Percentiles rank a stretch among this genome's conserved stretches.
phyloP scores from a whole-genome alignment of 2,113 vertebrate genomes.

The Semnopithecus entellus region DNA sequence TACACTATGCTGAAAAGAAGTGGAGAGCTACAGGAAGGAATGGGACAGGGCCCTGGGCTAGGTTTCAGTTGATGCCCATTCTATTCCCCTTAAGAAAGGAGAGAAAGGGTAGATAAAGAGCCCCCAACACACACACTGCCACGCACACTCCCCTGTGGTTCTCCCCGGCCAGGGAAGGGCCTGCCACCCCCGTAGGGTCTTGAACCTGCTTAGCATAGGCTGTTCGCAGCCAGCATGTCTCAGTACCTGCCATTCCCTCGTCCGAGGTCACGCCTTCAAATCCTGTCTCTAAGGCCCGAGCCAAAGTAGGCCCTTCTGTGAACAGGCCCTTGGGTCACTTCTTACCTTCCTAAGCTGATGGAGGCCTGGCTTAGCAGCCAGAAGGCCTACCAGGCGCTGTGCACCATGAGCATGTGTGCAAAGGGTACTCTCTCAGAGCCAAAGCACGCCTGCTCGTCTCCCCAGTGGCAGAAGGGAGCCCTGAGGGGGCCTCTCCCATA shows the following conservation, averaged over 20 bases:
- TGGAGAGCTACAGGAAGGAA: not conserved
- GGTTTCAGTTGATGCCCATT: not conserved
- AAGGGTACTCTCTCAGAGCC: not conserved
- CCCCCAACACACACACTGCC: rapidly evolving
- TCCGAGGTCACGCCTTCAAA: not conserved
- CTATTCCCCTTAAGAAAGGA: not conserved
- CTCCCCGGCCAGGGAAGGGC: constrained; percentile 80
- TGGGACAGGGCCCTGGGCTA: not conserved
- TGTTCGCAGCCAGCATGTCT: not conserved
- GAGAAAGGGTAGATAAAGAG: not conserved
- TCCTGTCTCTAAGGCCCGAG: not conserved
- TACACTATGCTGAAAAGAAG: not conserved
- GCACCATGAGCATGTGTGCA: not conserved
- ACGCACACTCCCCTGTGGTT: rapidly evolving
- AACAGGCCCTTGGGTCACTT: not conserved
- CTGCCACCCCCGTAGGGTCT: constrained; percentile 84
- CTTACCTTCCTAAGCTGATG: not conserved
- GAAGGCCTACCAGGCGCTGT: not conserved
- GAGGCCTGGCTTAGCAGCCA: not conserved
- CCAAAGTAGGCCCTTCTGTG: not conserved
- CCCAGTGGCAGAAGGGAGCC: rapidly evolving
- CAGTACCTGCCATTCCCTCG: rapidly evolving
- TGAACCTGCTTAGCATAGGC: not conserved
- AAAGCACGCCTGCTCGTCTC: too few species aligned
- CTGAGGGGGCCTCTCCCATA: not conserved